Percentiles rank a stretch among this genome's conserved stretches.
Conservation (phyloP, 2,797 vertebrate genomes). For the Danionella dracula region DNA sequence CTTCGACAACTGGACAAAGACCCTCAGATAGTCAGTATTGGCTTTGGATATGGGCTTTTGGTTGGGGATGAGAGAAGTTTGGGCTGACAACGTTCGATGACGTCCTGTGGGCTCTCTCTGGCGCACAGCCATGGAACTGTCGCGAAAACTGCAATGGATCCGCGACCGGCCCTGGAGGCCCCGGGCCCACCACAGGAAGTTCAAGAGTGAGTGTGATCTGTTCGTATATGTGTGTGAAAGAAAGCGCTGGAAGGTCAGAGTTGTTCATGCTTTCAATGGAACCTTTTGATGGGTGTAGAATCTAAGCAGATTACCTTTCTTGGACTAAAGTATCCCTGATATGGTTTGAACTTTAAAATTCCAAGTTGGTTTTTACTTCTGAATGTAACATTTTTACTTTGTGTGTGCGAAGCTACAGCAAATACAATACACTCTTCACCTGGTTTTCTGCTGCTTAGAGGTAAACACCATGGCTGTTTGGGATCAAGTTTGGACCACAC, state of each 20-base stretch:
- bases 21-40: background rate
- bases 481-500: conserved; percentile 32
- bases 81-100: conserved; percentile 27
- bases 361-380: too few species aligned
- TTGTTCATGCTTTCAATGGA: too few species aligned
- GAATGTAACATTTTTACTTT: too few species aligned
- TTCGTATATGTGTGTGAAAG: conserved; percentile 6
- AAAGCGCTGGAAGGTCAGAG: background rate
- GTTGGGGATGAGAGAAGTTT: background rate
- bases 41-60: conserved; percentile 22
- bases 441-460: background rate
- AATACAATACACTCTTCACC: background rate
- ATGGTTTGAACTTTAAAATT: too few species aligned
- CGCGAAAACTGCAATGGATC: conserved; percentile 80
- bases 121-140: conserved; percentile 78
- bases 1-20: background rate
- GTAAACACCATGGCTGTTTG: conserved; percentile 14
- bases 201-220: conserved; percentile 79
- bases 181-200: conserved; percentile 62
- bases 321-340: too few species aligned
- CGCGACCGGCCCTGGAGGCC: conserved; percentile 76
- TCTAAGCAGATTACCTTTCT: too few species aligned
- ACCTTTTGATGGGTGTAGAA: too few species aligned
- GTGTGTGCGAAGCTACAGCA: background rate
- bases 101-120: conserved; percentile 23